Conservation (phyloP, 2,113 vertebrate genomes). For the Ardeotis arabs region DNA sequence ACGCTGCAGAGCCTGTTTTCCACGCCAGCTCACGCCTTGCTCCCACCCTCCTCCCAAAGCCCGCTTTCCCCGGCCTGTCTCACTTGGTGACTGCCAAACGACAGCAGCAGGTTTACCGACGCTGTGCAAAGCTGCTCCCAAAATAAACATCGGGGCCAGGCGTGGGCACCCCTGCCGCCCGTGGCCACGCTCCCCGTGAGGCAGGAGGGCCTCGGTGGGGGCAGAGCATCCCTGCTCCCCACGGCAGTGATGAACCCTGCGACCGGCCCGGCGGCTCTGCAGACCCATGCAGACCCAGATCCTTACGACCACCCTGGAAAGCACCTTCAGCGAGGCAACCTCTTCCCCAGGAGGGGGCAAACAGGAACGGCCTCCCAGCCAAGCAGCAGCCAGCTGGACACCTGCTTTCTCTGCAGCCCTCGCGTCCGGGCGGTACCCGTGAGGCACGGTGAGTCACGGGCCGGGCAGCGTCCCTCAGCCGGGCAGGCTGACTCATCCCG, state of each 20-base stretch:
- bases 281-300: background rate
- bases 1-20: background rate
- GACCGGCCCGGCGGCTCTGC: rapidly evolving
- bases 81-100: background rate
- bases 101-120: background rate
- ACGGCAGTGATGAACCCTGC: rapidly evolving
- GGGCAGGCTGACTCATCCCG: background rate
- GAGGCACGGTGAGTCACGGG: background rate
- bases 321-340: background rate
- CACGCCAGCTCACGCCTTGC: background rate
- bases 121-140: background rate
- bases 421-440: rapidly evolving
- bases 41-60: background rate
- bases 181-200: rapidly evolving
- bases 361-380: background rate
- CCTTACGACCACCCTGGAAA: background rate
- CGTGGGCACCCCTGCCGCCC: background rate
- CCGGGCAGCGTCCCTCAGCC: background rate
- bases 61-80: background rate
- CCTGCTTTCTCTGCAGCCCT: background rate
- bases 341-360: background rate
- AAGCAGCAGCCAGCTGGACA: background rate
- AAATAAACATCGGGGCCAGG: rapidly evolving
- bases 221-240: background rate
- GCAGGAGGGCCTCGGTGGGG: background rate